Evolutionary conservation across 2,888 invertebrate species (phyloP), one percentile per base, ranked within the genome.

Genomic region (Barypeithes pellucidus): DNA sequence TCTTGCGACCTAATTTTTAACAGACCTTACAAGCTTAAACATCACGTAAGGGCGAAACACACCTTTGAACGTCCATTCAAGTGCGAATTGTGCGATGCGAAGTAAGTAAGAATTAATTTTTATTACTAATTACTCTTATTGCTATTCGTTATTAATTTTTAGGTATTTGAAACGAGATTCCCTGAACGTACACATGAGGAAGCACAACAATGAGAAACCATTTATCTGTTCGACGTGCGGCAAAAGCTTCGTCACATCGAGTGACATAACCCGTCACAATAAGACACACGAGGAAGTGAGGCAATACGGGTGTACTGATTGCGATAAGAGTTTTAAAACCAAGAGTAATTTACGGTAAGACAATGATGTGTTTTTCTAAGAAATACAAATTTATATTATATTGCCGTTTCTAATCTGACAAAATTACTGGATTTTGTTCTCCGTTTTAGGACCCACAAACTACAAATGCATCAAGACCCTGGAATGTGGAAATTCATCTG

Each of bases 201-300:
- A 80, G 22, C 81, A 81, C 57, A 77, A 76, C 45, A 79, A 80
- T 59, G 81, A 81, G 65, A 80, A 77, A 69, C 80, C 80, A 0
- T 81, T 79, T 68, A 71, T 81, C 7, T 81, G 81, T 67, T 77
- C 79, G 0, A 76, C 75, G 36, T 81, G 81, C 67, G 81, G 80
- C 0, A 89, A 89, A 80, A 85, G 76, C 43, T 86, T 80, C 67
- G 77, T 78, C 5, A 80, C 79, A 18, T 79, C 80, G 0, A 79
- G 78, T n/a, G 80, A 81, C 54, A 67, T 81, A 45, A 79, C 78
- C 69, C 80, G 80, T 43, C 82, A 82, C 62, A 79, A 79, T 61
- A 81, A 82, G 73, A 81, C 79, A 3, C 82, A 82, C 65, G 67
- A 78, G 41, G 76, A 79, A 47, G 78, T 79, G 68, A 77, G 81